Base-by-base conservation (phyloP, 2,113 vertebrate genomes). In the Gracilinanus agilis region DNA sequence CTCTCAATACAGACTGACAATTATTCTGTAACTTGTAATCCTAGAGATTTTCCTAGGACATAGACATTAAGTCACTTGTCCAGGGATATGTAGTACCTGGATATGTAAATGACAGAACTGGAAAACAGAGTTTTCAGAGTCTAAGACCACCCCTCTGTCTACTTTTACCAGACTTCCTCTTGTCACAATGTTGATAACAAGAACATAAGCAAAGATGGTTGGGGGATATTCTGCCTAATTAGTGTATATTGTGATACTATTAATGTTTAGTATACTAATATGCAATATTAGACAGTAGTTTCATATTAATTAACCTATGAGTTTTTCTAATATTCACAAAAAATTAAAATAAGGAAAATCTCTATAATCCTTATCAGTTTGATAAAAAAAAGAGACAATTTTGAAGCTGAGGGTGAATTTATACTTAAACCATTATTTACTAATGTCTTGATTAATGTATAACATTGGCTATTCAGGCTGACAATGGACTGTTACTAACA, bases 381-480 rank as follows among this genome's bases (percentile, higher is more conserved):
- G 19, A 83, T 23, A 5, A 21, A 25, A n/a, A 0, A 75, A 16
- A 40, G 16, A 8, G n/a, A 40, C 1, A 19, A 4, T 75, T n/a
- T 19, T 75, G 67, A 75, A n/a, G 16, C n/a, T 8, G 6, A 83
- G 67, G 19, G 25, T 83, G 19, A 83, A 83, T 83, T 61, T 61
- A 29, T 61, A 61, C 10, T 61, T 61, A 61, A 29, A 61, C 58
- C 11, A 11, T 34, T 61, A 13, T 61, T 61, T 83, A 83, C 34
- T 40, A 40, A 9, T 5, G 16, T 19, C 29, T 75, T 75, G 34
- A 75, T 88, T 95, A 95, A 95, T 91, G 83, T 92, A 88, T 54
- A 96, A 90, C 54, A 54, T 96, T 92, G 96, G 91, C 53, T 34
- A 53, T 49, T 94, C 21, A 93, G 53, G 49, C 44, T 94, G 40